Conservation (phyloP, 53 echinoderm and acorn worm genomes). For the Luidia sarsii region DNA sequence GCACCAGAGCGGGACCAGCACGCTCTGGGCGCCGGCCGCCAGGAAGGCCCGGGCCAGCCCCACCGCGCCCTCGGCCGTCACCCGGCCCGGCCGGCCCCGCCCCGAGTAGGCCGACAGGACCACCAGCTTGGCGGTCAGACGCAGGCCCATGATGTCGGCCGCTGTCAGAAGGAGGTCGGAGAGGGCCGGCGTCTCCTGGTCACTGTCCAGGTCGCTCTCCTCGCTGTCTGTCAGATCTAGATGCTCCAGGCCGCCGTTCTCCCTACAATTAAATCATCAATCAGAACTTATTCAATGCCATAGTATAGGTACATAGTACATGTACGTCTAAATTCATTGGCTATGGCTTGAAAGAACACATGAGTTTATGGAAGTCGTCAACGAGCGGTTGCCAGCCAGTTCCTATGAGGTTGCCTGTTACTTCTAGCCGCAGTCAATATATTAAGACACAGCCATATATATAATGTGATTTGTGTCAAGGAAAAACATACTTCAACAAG, state of each 20-base stretch:
- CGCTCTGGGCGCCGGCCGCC: constrained; percentile 96
- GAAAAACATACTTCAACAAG: no score
- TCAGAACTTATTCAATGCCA: no score
- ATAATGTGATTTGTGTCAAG: no score
- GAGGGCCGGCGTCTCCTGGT: constrained; percentile 80
- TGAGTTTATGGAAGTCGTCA: no score
- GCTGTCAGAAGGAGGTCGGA: constrained; percentile 94
- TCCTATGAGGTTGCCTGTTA: no score
- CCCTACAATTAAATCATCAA: no score
- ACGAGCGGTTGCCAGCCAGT: no score
- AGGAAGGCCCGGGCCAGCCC: constrained; percentile 93
- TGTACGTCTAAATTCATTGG: no score
- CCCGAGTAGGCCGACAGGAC: constrained; percentile 89
- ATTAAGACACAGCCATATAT: no score
- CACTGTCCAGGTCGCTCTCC: constrained; percentile 68
- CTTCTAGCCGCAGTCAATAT: no score
- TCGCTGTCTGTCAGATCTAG: constrained; percentile 89
- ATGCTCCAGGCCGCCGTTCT: constrained; percentile 71
- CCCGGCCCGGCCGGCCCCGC: constrained; percentile 74
- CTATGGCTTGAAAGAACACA: no score
- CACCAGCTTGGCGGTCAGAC: constrained; percentile 93
- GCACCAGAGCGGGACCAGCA: constrained; percentile 94
- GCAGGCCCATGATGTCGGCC: constrained; percentile 90
- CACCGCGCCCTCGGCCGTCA: constrained; percentile 88
- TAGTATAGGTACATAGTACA: no score